Evolutionary conservation across 2,113 vertebrate genomes (phyloP), one percentile per base, ranked within the genome.

Genomic region (Lota lota): DNA sequence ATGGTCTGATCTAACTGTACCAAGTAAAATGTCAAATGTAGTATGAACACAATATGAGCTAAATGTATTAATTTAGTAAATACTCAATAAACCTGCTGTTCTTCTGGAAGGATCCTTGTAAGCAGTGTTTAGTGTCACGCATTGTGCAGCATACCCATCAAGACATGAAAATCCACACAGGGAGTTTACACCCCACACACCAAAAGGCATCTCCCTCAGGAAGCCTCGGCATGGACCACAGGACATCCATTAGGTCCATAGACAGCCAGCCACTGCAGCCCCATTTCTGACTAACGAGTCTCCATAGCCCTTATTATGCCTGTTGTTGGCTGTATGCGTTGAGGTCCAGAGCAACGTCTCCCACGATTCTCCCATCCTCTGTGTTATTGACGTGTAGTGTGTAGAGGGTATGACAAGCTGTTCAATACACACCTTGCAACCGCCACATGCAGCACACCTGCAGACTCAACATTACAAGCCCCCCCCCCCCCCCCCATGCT

Each of bases 301-400:
- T 88, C 83, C 76, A 64, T 75, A 78, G 88, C 74, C 84, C 80
- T 88, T 81, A 83, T 87, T 87, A 85, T 66, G 74, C 67, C 22
- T 36, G 61, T 67, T 47, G 71, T 81, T 66, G 80, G 71, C 75
- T 70, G 56, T 61, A 72, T 56, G 64, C 63, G 64, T 7, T 6
- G 62, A 5, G 28, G 20, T 60, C 65, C 70, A 36, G 17, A 56
- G 20, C 51, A n/a, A 54, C 79, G 74, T 59, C 53, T 60, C 65
- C 67, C 54, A 18, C 72, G 24, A 16, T 19, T 36, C 61, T 1
- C 15, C 36, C 58, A 11, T 60, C 28, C 47, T 57, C 61, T 54
- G 28, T 20, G 40, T 66, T 24, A 76, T 22, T 64, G 63, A 7
- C 7, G 40, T 47, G 40, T 47, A 47, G 40, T 47, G 40, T 47